Evolutionary conservation across 2,797 vertebrate species (phyloP).

Genomic region (Stomatorhinus walkeri): DNA sequence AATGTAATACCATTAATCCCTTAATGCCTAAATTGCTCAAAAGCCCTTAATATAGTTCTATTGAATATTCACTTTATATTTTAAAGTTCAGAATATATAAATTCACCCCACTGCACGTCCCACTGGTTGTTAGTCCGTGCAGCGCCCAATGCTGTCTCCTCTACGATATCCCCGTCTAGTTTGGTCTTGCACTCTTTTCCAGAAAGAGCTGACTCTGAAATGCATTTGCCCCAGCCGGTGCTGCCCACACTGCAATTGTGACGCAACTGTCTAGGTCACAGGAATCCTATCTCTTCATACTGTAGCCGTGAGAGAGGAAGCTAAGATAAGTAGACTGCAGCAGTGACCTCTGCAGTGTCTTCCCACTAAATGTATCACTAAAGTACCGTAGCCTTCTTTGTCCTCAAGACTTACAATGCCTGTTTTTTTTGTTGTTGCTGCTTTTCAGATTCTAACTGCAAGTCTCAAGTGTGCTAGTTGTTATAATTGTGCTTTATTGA

Average conservation of each 20-base stretch:
- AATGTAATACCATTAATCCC: background rate
- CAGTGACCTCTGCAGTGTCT: background rate
- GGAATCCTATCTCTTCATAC: conserved; percentile 19
- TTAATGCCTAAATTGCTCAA: background rate
- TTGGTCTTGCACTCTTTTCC: background rate
- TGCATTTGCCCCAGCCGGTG: background rate
- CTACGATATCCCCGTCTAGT: background rate
- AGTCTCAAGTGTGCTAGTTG: background rate
- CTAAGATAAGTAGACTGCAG: background rate
- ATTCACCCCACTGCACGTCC: background rate
- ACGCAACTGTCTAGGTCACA: conserved; percentile 17
- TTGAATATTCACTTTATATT: background rate
- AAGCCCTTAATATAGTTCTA: background rate
- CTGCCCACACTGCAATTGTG: conserved; percentile 17
- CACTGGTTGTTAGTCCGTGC: background rate
- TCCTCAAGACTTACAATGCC: background rate
- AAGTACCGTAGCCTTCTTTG: background rate
- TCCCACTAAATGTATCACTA: background rate
- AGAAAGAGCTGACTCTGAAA: background rate
- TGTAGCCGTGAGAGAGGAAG: conserved; percentile 3
- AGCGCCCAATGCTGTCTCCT: background rate
- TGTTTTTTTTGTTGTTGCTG: background rate
- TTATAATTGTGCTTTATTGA: background rate
- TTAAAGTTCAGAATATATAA: background rate
- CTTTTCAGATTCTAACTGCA: background rate